Evolutionary conservation across 1,140 invertebrate genomes (phyloP).

Genomic region (Archivesica marissinica): DNA sequence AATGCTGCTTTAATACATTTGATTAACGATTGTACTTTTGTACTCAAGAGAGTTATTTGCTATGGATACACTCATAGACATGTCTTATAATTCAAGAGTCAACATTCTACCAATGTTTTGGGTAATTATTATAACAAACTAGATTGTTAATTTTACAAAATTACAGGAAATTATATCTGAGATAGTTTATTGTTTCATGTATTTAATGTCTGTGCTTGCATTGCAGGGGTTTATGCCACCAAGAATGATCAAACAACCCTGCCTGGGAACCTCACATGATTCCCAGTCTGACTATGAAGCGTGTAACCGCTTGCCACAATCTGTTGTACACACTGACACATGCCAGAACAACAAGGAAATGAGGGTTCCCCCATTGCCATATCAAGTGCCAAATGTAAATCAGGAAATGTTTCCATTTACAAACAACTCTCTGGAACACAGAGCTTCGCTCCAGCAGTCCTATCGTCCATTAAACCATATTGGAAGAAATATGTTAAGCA

Average conservation of each 20-base stretch:
- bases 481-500: slow-evolving; percentile 16
- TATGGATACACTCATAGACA: too few species aligned
- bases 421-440: not conserved
- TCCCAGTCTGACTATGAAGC: not conserved
- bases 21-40: too few species aligned
- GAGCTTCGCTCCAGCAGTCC: not conserved
- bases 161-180: too few species aligned
- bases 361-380: not conserved
- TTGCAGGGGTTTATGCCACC: slow-evolving; percentile 74
- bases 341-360: not conserved
- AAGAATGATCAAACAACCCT: slow-evolving; percentile 64
- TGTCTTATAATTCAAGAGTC: too few species aligned
- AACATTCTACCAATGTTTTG: too few species aligned
- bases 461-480: not conserved
- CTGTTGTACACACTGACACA: not conserved
- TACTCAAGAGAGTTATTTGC: too few species aligned
- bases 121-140: too few species aligned
- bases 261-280: not conserved
- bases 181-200: too few species aligned
- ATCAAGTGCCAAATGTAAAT: not conserved
- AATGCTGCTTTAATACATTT: too few species aligned
- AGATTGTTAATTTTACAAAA: too few species aligned
- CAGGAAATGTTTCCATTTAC: not conserved
- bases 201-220: slow-evolving; percentile 32
- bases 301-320: not conserved